phyloP scores from a whole-genome alignment of 2,113 vertebrate species.

The Clupea harengus region DNA sequence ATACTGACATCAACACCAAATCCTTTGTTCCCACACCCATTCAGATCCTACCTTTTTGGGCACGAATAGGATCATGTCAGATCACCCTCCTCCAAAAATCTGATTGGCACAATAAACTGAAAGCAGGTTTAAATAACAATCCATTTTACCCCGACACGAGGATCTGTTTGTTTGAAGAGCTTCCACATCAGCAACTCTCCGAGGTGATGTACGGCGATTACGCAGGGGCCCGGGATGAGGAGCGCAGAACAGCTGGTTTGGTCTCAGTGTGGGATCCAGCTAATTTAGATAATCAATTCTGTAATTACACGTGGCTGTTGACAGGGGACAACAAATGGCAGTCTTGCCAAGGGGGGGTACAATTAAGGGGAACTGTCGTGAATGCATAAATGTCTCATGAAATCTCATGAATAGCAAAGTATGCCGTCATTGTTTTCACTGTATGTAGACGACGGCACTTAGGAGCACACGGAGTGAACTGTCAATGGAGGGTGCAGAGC shows the following conservation, averaged over 20 bases:
- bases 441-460: background rate
- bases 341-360: background rate
- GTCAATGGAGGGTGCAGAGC: background rate
- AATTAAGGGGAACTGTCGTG: background rate
- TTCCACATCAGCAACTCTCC: background rate
- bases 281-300: conserved; percentile 62
- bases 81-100: background rate
- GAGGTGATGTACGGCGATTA: conserved; percentile 42
- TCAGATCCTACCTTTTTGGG: background rate
- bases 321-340: conserved; percentile 29
- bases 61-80: background rate
- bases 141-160: background rate
- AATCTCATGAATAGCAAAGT: background rate
- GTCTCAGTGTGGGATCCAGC: conserved; percentile 52
- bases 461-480: background rate
- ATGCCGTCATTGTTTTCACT: background rate
- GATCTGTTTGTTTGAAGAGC: background rate
- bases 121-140: background rate
- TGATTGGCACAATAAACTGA: background rate
- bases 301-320: conserved; percentile 54
- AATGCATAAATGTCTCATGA: background rate
- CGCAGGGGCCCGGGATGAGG: conserved; percentile 55
- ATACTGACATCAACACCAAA: background rate
- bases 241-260: conserved; percentile 59
- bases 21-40: background rate